Base-by-base conservation (phyloP, 1,140 invertebrate genomes). In the Hydropsyche tenuis region DNA sequence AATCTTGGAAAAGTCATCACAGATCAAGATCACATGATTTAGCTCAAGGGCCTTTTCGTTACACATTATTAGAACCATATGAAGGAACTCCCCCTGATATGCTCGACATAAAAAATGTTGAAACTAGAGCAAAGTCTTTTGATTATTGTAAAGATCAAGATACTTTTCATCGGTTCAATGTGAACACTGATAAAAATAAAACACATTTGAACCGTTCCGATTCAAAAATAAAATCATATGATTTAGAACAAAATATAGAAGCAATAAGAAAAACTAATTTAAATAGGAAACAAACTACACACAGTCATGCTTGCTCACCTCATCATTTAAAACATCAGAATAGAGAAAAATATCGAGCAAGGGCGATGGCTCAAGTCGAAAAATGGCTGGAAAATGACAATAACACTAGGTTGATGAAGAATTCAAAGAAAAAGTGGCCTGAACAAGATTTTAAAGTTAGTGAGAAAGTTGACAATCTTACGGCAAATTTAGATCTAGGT, bases 301-400 rank as follows among this genome's bases (percentile, higher is more conserved):
- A 73, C 25, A 73, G 42, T 23, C 73, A 77, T 18, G 71, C 73
- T 42, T 75, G 74, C 53, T 81, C 81, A 14, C 80, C 79, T 3
- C 90, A 91, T 78, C 87, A 91, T 77, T 83, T 90, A 45, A 89
- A 90, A 69, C 90, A 91, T 78, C 85, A 88, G 1, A 88, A 89
- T 43, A 79, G 91, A 14, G 90, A 92, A 74, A 87, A 89, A 72
- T 90, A 92, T 71, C 90, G 90, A 75, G 88, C 88, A 1, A 81
- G 90, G 62, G 90, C 90, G 1, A 93, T 92, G 90, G 89, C 89
- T 0, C 87, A 88, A 74, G 87, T 88, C 4, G 87, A 88, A 4
- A 84, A 86, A 69, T 88, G 87, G 87, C 75, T 89, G 16, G 87
- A 89, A 71, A 83, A 86, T 60, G 88, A 89, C 84, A 86, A 76